Percentiles rank a stretch among this genome's conserved stretches.
Conservation (phyloP, 2,888 invertebrate genomes). For the Hemaris fuciformis region DNA sequence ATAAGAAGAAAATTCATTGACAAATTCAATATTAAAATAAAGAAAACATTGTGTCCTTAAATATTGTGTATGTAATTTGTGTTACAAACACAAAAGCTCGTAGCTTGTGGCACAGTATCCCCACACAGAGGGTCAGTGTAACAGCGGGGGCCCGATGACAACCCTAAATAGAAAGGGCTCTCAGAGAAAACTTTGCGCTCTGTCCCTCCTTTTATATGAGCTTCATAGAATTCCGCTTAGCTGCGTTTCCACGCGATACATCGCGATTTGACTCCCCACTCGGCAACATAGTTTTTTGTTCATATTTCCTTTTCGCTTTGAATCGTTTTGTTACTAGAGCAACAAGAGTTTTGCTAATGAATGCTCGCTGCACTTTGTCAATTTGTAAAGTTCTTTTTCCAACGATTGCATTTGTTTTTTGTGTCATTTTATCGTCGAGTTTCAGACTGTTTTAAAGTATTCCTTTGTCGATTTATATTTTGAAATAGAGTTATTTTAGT, state of each 20-base stretch:
- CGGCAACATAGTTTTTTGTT: background rate
- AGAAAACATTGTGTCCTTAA: background rate
- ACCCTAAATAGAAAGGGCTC: conserved; percentile 74
- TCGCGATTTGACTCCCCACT: conserved; percentile 33
- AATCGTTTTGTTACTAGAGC: background rate
- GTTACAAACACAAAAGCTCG: background rate
- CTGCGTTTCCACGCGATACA: conserved; percentile 46
- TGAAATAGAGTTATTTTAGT: too few species aligned
- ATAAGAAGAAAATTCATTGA: background rate
- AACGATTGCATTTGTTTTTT: background rate
- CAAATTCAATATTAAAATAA: too few species aligned
- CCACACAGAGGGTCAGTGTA: conserved; percentile 64
- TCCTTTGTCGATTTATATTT: background rate
- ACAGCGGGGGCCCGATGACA: conserved; percentile 70
- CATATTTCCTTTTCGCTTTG: background rate
- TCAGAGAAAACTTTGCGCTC: conserved; percentile 51
- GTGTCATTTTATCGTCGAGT: background rate
- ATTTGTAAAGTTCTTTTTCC: background rate
- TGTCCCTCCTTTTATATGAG: conserved; percentile 56
- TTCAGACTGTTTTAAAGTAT: background rate
- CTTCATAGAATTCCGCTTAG: conserved; percentile 67
- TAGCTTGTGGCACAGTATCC: conserved; percentile 47
- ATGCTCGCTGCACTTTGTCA: background rate
- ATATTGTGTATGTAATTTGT: background rate
- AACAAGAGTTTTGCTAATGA: conserved; percentile 4